Conservation (phyloP, 2,888 invertebrate species). For the Hymenopus coronatus region DNA sequence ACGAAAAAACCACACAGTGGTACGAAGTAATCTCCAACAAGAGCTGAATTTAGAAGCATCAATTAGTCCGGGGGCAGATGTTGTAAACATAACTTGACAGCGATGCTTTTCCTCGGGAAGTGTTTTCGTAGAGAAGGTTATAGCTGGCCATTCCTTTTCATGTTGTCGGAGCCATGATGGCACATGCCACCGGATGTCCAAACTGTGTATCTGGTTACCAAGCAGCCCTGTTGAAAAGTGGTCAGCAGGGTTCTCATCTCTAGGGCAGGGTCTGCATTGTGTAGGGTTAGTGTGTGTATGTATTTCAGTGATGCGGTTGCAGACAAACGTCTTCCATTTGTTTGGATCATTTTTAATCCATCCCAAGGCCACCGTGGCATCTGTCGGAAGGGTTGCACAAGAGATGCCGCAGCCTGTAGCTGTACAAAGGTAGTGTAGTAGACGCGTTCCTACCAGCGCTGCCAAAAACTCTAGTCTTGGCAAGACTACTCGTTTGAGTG, state of each 20-base stretch:
- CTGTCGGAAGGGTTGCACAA: background rate
- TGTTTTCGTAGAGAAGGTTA: too few species aligned
- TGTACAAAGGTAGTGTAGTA: background rate
- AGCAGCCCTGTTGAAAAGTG: background rate
- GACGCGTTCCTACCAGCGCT: background rate
- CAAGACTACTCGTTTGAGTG: background rate
- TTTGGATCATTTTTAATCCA: background rate
- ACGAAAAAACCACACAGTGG: background rate
- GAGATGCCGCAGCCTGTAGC: background rate
- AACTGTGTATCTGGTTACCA: background rate
- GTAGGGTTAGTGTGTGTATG: background rate
- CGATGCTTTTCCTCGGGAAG: too few species aligned
- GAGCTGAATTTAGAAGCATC: background rate
- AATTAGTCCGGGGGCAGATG: too few species aligned
- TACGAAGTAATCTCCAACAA: background rate
- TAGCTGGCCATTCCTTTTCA: too few species aligned
- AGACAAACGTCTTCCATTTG: background rate
- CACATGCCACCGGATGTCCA: background rate
- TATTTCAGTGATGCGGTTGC: background rate
- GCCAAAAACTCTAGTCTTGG: background rate
- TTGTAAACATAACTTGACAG: too few species aligned
- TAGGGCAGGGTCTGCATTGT: background rate
- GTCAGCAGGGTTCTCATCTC: background rate
- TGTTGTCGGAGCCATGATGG: background rate
- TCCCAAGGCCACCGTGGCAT: background rate